Base-by-base conservation (phyloP, 2,797 vertebrate species). In the Nannoperca australis region DNA sequence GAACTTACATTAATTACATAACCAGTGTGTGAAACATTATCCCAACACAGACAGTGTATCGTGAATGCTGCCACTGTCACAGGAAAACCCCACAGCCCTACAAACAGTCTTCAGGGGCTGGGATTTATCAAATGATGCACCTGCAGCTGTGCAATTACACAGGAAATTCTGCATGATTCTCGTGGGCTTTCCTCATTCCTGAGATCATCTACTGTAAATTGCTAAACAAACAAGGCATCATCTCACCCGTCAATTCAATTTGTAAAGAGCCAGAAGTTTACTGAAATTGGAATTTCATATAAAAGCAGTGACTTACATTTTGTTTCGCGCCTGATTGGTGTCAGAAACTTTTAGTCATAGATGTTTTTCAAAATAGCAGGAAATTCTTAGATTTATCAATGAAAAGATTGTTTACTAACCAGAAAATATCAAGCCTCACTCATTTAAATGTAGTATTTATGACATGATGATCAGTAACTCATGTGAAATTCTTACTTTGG, bases 61-160 rank as follows among this genome's bases (percentile, higher is more conserved):
- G 58, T 45, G 8, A 82, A 70, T 24, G 50, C 20, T 40, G 50
- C n/a, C n/a, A 36, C 51, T 71, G 70, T 86, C 24, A 59, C 0
- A 60, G 72, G 81, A 71, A 90, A 84, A 62, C 17, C 76, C 68
- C 65, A 42, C 36, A 67, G 49, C 22, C 32, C 40, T 7, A 10
- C 49, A 54, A 64, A 76, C 24, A 18, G 45, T 42, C 51, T 15
- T 59, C 11, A 36, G 27, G 50, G 50, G 40, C 47, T 18, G 74
- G 62, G 53, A 83, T 75, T 72, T 62, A 58, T 61, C 45, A 34
- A 73, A 58, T 60, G 55, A 61, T 77, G 66, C 62, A 81, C 63
- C 70, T 81, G 65, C 61, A 74, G 7, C 65, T 74, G 70, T 42
- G 22, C 49, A 51, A n/a, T 58, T 45, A 58, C 18, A 59, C 22